phyloP scores from a whole-genome alignment of 2,113 vertebrate genomes.

The Apteryx mantelli region DNA sequence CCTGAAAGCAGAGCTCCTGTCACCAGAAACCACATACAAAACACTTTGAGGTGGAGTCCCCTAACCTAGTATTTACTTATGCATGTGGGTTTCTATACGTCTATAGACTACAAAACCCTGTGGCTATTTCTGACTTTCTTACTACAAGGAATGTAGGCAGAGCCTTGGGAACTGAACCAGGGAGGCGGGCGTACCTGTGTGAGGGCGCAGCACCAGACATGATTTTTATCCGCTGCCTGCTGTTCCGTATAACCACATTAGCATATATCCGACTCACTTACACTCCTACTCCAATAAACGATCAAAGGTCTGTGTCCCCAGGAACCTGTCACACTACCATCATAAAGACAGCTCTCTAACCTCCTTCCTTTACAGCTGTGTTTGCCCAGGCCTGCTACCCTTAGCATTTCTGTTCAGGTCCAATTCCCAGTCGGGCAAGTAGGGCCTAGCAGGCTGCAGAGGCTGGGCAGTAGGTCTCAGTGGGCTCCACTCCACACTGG shows the following conservation, averaged over 20 bases:
- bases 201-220: not conserved
- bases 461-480: fast-evolving
- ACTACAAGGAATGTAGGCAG: conserved; percentile 36
- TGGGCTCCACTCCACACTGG: fast-evolving
- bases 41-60: conserved; percentile 36
- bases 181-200: not conserved
- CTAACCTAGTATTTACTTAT: conserved; percentile 32
- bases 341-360: not conserved
- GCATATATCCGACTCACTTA: conserved; percentile 21
- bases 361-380: not conserved
- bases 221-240: conserved; percentile 33
- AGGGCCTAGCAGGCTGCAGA: fast-evolving
- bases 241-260: conserved; percentile 33
- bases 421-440: not conserved
- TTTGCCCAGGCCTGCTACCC: not conserved
- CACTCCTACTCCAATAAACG: conserved; percentile 6
- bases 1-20: conserved; percentile 43
- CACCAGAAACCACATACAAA: conserved; percentile 55
- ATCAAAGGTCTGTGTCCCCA: conserved; percentile 17
- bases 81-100: not conserved
- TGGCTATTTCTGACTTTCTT: conserved; percentile 57
- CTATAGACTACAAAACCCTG: conserved; percentile 21
- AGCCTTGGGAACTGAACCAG: conserved; percentile 8
- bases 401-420: not conserved
- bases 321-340: not conserved